phyloP scores from a whole-genome alignment of 2,797 vertebrate genomes.

The Squalus acanthias region DNA sequence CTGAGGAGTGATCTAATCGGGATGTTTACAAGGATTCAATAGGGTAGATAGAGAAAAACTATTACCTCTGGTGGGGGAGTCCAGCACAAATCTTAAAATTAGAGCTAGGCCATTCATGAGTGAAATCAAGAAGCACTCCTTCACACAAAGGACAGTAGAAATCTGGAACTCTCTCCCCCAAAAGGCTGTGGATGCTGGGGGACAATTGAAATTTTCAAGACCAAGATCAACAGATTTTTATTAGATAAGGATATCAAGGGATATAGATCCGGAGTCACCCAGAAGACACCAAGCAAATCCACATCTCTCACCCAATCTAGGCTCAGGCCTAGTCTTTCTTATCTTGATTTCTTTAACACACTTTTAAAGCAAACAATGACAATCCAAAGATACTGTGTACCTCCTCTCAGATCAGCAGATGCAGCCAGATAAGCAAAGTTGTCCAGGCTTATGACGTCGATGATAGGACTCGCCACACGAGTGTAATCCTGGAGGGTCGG shows the following conservation, averaged over 20 bases:
- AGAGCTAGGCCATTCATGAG: neutral
- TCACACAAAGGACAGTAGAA: neutral
- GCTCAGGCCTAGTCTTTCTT: neutral
- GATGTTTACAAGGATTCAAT: no score
- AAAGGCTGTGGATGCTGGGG: no score
- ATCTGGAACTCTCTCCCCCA: neutral
- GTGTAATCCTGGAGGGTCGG: constrained; percentile 76
- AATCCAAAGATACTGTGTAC: constrained; percentile 45
- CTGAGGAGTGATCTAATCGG: no score
- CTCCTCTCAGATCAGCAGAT: constrained; percentile 92
- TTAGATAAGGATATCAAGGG: neutral
- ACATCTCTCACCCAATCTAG: neutral
- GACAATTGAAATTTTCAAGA: no score
- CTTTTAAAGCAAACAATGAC: neutral
- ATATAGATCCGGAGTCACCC: neutral
- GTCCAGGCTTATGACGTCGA: constrained; percentile 97
- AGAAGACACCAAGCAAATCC: neutral
- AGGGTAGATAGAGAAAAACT: neutral
- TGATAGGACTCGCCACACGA: constrained; percentile 94
- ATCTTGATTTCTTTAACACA: neutral
- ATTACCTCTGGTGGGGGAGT: no score
- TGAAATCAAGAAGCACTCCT: no score
- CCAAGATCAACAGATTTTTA: no score
- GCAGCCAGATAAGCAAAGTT: constrained; percentile 97
- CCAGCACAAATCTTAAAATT: neutral